These are phyloP conservation scores for Ianthella basta DNA, from an alignment of 37 sponge, comb jelly and placozoan genomes.

Conservation along the genomic window DNA sequence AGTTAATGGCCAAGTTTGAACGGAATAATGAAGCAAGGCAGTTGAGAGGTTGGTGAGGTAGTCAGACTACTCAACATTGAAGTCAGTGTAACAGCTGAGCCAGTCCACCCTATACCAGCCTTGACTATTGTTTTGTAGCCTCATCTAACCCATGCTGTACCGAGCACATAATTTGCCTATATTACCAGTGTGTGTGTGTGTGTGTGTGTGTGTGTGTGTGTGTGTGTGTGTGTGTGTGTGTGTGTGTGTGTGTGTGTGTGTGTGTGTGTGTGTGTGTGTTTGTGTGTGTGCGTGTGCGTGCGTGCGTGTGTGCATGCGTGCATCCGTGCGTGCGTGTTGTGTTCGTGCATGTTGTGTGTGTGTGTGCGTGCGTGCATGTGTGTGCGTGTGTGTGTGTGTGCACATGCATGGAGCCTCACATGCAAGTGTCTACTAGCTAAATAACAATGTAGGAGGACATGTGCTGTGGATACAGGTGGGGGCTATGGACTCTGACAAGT, in stretches of 20 bases:
- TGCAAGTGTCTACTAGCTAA: too few species aligned
- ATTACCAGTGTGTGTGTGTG: neutral
- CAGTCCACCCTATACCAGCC: too few species aligned
- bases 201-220: conserved; percentile 2
- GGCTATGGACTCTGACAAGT: too few species aligned
- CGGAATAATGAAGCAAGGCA: neutral
- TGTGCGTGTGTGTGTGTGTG: too few species aligned
- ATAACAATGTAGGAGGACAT: too few species aligned
- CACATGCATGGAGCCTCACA: too few species aligned
- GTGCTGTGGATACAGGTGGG: too few species aligned
- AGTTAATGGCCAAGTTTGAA: neutral
- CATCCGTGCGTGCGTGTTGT: neutral
- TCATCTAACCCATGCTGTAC: neutral
- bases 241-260: conserved; percentile 18
- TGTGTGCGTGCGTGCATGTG: neutral
- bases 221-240: too few species aligned
- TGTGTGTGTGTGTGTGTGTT: neutral
- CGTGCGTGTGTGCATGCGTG: neutral
- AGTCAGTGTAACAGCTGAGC: too few species aligned
- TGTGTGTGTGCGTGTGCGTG: conserved; percentile 5
- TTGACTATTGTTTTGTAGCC: neutral
- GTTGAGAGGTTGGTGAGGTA: too few species aligned
- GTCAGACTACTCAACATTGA: too few species aligned
- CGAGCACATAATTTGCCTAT: neutral
- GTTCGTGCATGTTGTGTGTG: neutral